phyloP scores from a whole-genome alignment of 1,140 invertebrate genomes.

The Pogonus chalceus region DNA sequence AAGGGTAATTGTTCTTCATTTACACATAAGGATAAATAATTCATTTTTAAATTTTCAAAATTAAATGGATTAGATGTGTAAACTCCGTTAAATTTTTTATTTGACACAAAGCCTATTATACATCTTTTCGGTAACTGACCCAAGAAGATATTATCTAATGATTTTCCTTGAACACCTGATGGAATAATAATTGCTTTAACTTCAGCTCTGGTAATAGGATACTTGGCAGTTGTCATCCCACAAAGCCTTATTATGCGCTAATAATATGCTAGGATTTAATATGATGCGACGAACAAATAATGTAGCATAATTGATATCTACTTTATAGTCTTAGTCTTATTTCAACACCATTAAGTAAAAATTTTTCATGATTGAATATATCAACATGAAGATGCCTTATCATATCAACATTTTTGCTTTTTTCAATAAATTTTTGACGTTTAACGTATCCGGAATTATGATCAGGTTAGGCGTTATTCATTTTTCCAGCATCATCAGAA shows the following conservation, averaged over 20 bases:
- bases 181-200: too few relatives aligned
- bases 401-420: conserved; percentile 21
- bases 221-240: conserved; percentile 31
- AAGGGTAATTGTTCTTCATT: too few relatives aligned
- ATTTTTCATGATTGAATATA: conserved; percentile 34
- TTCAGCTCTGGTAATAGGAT: conserved; percentile 32
- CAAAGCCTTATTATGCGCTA: conserved; percentile 31
- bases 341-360: conserved; percentile 34
- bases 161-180: conserved; percentile 21
- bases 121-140: neutral
- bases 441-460: conserved; percentile 23
- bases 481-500: conserved; percentile 21
- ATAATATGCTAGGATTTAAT: conserved; percentile 28
- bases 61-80: neutral
- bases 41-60: too few relatives aligned
- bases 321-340: conserved; percentile 24
- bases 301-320: conserved; percentile 25
- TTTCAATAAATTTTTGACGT: conserved; percentile 20
- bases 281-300: conserved; percentile 27
- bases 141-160: neutral
- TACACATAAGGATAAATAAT: too few relatives aligned
- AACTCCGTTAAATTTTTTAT: neutral
- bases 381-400: conserved; percentile 24
- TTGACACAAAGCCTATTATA: too few relatives aligned
- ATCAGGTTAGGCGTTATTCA: conserved; percentile 19